Evolutionary conservation across 2,797 vertebrate genomes (phyloP), one percentile per base, ranked within the genome.

Genomic region (Orestias chungarensis): DNA sequence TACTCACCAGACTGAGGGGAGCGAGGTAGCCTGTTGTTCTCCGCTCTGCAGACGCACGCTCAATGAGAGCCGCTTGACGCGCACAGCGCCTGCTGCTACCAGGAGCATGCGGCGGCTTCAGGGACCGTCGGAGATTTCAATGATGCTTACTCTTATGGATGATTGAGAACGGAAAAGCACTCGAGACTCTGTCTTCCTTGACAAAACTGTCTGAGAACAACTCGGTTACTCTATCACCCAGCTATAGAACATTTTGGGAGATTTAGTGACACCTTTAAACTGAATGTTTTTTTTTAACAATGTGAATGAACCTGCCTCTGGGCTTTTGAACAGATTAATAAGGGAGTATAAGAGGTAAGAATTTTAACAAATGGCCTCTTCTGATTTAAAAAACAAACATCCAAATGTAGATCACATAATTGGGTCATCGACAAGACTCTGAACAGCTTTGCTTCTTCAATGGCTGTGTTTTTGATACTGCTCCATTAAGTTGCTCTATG

Each of bases 21-120:
- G 74, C 74, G 90, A 93, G 88, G 88, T 89, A 91, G 92, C 83
- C 88, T 92, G 91, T 92, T 93, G 92, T 92, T 91, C 82, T 90
- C 84, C 61, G 62, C 82, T 79, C 72, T 79, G 87, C 87, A 68
- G 87, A 81, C 81, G 73, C 86, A 86, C 87, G 64, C 75, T 92
- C 89, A 94, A 91, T 94, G 93, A 92, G 85, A 64, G 40, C 68
- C 17, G 82, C n/a, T 50, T 46, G 83, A 72, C 82, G 86, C 76
- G 71, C 82, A 75, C 75, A 70, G 76, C 84, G 72, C 70, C 64
- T 23, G 81, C 82, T 79, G 78, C 75, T 69, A n/a, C 35, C 18
- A 61, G 59, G 40, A 74, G 78, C 25, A 84, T 65, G 75, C 74
- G 75, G 50, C 17, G 64, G 23, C 0, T 86, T 82, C 67, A 79